A percentile compares a stretch with the other conserved stretches of the same genome.
Conservation (phyloP, 2,113 vertebrate genomes). For the Capreolus pygargus region DNA sequence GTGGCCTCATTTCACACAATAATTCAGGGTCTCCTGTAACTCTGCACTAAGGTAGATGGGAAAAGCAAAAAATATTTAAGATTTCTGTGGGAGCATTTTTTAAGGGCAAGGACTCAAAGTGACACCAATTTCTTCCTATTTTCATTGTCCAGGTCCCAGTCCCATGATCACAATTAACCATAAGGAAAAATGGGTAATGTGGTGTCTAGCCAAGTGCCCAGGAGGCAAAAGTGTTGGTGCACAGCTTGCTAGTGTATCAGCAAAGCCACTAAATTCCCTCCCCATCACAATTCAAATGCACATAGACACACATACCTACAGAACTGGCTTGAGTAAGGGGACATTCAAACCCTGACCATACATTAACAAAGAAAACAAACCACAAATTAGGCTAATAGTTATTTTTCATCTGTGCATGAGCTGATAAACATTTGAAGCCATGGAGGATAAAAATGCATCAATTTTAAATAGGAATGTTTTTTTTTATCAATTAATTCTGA, state of each 20-base stretch:
- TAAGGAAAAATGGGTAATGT: neutral
- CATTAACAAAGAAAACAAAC: neutral
- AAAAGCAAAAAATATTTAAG: neutral
- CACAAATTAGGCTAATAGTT: neutral
- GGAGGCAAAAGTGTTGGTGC: neutral
- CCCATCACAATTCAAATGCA: neutral
- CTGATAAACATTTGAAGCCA: neutral
- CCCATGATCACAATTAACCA: neutral
- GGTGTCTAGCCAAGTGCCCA: neutral
- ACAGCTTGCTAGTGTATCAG: neutral
- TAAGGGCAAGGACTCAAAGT: neutral
- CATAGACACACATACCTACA: neutral
- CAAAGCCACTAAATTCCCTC: neutral
- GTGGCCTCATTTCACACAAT: neutral
- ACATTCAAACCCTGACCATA: neutral
- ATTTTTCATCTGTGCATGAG: neutral
- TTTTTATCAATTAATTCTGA: neutral
- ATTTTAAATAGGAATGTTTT: neutral
- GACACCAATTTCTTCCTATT: neutral
- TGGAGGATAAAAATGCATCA: neutral
- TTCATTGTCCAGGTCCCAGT: neutral
- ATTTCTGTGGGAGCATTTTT: neutral
- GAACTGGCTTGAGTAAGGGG: neutral
- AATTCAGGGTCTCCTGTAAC: neutral
- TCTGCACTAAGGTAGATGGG: neutral